Conservation (phyloP, 2,888 invertebrate species). For the Agonopterix heracliana region DNA sequence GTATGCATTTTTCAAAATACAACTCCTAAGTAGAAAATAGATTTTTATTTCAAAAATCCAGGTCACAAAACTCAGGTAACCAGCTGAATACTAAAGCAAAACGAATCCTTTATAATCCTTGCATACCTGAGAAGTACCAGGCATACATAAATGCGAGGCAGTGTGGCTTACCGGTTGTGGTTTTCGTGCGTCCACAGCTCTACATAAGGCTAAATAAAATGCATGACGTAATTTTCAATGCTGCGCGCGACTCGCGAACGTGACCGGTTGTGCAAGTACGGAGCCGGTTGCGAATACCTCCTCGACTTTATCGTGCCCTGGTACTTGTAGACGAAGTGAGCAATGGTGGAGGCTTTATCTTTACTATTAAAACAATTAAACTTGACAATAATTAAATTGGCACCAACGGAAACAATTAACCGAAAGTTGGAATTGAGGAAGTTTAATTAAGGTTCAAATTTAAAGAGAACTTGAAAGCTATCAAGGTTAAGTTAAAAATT, state of each 20-base stretch:
- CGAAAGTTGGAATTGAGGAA: no score
- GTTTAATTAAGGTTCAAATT: no score
- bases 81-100: neutral
- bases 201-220: conserved; percentile 63
- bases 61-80: no score
- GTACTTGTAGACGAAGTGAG: conserved; percentile 31
- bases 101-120: conserved; percentile 55
- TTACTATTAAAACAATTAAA: neutral
- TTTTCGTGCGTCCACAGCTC: conserved; percentile 41
- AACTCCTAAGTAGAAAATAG: no score
- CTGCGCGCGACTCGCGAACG: conserved; percentile 51
- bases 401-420: no score
- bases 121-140: conserved; percentile 50
- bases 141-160: conserved; percentile 41
- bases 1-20: no score
- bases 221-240: conserved; percentile 66
- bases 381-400: neutral
- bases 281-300: conserved; percentile 32
- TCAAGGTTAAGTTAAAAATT: no score
- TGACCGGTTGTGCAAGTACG: conserved; percentile 62
- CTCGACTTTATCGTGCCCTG: conserved; percentile 48
- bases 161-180: conserved; percentile 52
- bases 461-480: no score
- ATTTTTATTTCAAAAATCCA: no score
- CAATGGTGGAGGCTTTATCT: neutral